These are phyloP conservation scores for Caracal caracal DNA, from an alignment of 2,113 vertebrate genomes.

Conservation along the genomic window DNA sequence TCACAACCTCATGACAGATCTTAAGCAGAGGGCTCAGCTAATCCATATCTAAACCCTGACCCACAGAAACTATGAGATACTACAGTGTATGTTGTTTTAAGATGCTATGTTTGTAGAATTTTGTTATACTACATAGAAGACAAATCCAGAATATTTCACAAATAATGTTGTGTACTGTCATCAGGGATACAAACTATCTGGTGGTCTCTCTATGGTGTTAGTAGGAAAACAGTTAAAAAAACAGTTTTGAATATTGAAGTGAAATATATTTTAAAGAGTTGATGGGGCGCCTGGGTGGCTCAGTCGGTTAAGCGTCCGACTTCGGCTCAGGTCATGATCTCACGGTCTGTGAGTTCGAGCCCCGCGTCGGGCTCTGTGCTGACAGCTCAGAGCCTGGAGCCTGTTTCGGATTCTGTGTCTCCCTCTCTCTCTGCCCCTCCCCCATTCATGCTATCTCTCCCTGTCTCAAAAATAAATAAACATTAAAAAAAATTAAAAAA, in stretches of 20 bases:
- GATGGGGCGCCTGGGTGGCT: too few species aligned
- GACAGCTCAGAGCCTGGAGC: too few species aligned
- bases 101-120: neutral
- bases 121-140: neutral
- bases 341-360: too few species aligned
- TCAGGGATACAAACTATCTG: neutral
- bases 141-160: neutral
- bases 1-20: neutral
- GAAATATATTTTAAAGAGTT: neutral
- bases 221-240: neutral
- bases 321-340: too few species aligned
- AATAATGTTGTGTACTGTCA: neutral
- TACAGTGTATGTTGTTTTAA: neutral
- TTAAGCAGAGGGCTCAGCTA: neutral
- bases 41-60: neutral
- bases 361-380: too few species aligned
- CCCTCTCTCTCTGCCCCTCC: too few species aligned
- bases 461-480: too few species aligned
- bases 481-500: too few species aligned
- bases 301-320: too few species aligned
- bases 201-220: neutral
- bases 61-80: neutral
- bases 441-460: too few species aligned
- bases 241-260: neutral
- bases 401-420: too few species aligned